Conservation (phyloP, 2,888 invertebrate species). For the Myathropa florea region DNA sequence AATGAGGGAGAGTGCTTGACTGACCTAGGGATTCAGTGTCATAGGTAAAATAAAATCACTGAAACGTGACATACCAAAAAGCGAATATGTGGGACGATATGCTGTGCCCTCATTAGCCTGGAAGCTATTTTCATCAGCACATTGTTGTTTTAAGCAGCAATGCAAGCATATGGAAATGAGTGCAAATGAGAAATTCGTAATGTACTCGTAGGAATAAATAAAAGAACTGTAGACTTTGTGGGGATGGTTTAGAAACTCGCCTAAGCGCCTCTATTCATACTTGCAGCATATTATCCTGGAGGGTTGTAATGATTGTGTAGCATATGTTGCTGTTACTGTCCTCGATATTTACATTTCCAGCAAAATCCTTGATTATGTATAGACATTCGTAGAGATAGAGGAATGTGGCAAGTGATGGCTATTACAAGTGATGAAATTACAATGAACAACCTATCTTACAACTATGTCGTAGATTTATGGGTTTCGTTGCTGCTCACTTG, state of each 20-base stretch:
- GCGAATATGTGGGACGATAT: slow-evolving; percentile 33
- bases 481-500: too few relatives aligned
- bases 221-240: not conserved
- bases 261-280: not conserved
- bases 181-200: not conserved
- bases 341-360: not conserved
- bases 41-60: slow-evolving; percentile 43
- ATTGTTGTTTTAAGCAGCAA: slow-evolving; percentile 26
- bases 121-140: slow-evolving; percentile 28
- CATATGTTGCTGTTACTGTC: not conserved
- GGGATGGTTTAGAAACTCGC: not conserved
- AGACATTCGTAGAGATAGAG: not conserved
- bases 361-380: not conserved
- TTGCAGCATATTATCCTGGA: not conserved
- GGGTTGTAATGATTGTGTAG: not conserved
- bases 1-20: not conserved
- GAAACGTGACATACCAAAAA: slow-evolving; percentile 40
- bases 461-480: not conserved
- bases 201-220: not conserved
- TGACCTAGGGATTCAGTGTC: slow-evolving; percentile 57
- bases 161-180: not conserved
- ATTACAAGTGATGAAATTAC: not conserved
- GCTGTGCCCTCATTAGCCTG: slow-evolving; percentile 30
- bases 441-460: not conserved
- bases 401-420: too few relatives aligned